Evolutionary conservation across 2,113 vertebrate genomes (phyloP), one percentile per base, ranked within the genome.

Genomic region (Prunella fulvescens): DNA sequence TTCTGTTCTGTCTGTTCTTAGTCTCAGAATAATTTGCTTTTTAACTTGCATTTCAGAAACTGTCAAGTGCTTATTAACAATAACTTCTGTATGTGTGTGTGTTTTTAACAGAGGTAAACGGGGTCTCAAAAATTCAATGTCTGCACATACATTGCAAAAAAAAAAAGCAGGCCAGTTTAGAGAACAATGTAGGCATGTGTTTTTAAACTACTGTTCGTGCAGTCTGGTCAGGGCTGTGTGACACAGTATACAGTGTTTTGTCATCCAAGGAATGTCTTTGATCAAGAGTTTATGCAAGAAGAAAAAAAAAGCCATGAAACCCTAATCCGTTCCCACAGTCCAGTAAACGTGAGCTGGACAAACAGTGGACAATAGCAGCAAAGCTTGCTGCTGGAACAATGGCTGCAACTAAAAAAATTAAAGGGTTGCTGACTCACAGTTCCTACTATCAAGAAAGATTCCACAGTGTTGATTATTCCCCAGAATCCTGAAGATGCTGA

Each of bases 321-420:
- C 97, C 98, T 98, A 99, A 99, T 99, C 98, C 98, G 96, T 98
- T 98, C 98, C 98, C 98, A 98, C 98, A 99, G 98, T 95, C 98
- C 98, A 97, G 97, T 97, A 97, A 98, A 98, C 97, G 88, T 97
- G 98, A 97, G 97, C 97, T 98, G 97, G 97, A 98, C 98, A 97
- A 98, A 97, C 96, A 98, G 96, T 97, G 97, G 97, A 98, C 97
- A 98, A 98, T 98, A 93, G 98, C 96, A 96, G 97, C 89, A 96
- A 97, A 94, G 97, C 97, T 97, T 95, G 96, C 94, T 92, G 81
- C 85, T 92, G 86, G 93, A 97, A 96, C 97, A 86, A 94, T 97
- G 56, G 96, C 95, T 93, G 91, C 96, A 97, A 97, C 97, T 97
- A 96, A 96, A 97, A 97, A 97, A 97, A 98, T 96, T 96, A 95